A percentile compares a stretch with the other conserved stretches of the same genome.
Evolutionary conservation across 2,888 invertebrate genomes (phyloP).

Genomic region (Bombyx huttoni): DNA sequence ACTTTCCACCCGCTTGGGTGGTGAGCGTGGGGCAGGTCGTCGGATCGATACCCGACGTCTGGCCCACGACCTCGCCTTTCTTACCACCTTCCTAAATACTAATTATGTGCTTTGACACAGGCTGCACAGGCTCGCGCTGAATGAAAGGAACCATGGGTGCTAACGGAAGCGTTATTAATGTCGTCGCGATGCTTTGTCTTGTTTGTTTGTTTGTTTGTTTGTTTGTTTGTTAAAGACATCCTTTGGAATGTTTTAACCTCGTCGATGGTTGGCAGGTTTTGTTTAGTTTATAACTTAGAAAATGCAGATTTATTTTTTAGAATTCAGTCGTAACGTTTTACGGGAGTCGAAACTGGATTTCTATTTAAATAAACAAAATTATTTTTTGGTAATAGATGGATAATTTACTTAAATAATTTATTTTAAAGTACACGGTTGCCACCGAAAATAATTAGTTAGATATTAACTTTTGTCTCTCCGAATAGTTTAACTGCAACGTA

Average conservation of each 20-base stretch:
- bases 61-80: conserved; percentile 72
- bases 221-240: conserved; percentile 46
- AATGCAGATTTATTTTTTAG: neutral
- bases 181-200: conserved; percentile 33
- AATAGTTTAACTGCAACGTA: conserved; percentile 44
- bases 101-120: conserved; percentile 73
- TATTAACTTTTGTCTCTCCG: neutral
- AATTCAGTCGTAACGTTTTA: neutral
- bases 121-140: conserved; percentile 54
- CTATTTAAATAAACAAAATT: too few species aligned
- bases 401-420: too few species aligned
- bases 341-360: too few species aligned
- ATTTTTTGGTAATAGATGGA: too few species aligned
- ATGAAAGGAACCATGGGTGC: conserved; percentile 62
- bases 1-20: conserved; percentile 32
- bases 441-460: too few species aligned
- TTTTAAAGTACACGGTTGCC: too few species aligned
- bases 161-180: conserved; percentile 57
- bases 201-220: conserved; percentile 52
- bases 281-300: neutral
- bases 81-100: conserved; percentile 74
- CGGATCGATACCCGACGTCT: conserved; percentile 78
- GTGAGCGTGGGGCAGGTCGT: conserved; percentile 69
- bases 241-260: conserved; percentile 21
- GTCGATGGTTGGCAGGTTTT: neutral